Evolutionary conservation across 2,888 invertebrate species (phyloP), one percentile per base, ranked within the genome.

Genomic region (Drosophila barbarae): DNA sequence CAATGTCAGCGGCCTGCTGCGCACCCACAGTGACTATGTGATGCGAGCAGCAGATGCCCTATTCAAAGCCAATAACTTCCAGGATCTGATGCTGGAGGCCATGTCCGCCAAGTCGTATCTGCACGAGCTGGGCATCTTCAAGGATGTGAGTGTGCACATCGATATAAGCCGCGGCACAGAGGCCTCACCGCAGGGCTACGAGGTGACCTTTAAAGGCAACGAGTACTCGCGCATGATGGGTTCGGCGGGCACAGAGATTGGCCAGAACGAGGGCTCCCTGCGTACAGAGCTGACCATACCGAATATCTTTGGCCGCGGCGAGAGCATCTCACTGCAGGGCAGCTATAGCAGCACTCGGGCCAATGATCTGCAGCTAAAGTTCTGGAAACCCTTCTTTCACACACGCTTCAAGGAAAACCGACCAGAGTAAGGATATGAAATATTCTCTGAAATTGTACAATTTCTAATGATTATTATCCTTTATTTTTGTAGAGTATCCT

Each of bases 1-100:
- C 30, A 93, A 95, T 77, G 92, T 98, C 50, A 95, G 96, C 85
- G 98, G 98, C 0, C 89, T 98, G 15, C 91, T 90, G 38, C 91
- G 97, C 65, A 98, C 98, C 1, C 96, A 96, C 88, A 95, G 97
- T 88, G 98, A 98, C 86, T 93, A 98, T 74, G 91, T 98, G 35
- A 91, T 92, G 74, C 92, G 93, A 77, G 94, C 95, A 30, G 93
- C 98, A 0, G 91, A 93, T 58, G 95, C 95, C 9, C 90, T 99
- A 18, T 97, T 98, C 89, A 92, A 93, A 72, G 95, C 96, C 0
- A 91, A 91, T 8, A 96, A 95, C 89, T 97, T 99, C 87, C 93
- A 95, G 87, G 96, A 98, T 86, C 94, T 97, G 69, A 92, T 94
- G 75, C 78, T 93, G 30, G 91, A 92, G 72, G 92, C 93, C 1